A percentile compares a stretch with the other conserved stretches of the same genome.
Evolutionary conservation across 2,888 invertebrate genomes (phyloP).

Genomic region (Leptarthrus brevirostris): DNA sequence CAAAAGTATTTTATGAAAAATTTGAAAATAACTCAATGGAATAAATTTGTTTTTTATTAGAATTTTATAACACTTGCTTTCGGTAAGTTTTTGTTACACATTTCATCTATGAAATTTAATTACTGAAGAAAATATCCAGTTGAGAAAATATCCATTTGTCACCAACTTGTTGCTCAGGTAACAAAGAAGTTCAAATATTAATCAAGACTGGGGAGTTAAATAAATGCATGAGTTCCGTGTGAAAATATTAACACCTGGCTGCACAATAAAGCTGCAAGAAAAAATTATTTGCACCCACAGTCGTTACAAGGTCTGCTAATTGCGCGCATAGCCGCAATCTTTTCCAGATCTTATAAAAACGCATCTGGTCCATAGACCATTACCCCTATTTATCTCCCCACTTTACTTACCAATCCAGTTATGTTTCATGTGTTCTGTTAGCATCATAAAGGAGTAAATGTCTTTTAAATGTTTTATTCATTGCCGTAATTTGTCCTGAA

Average conservation of each 20-base stretch:
- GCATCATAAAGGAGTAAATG: constrained; percentile 53
- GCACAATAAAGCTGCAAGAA: constrained; percentile 19
- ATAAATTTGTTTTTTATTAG: no score
- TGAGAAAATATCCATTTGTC: no score
- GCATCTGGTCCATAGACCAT: constrained; percentile 44
- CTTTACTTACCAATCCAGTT: not conserved
- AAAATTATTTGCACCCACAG: not conserved
- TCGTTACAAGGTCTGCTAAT: constrained; percentile 20
- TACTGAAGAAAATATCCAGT: no score
- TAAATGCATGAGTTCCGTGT: not conserved
- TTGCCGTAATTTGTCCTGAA: constrained; percentile 54
- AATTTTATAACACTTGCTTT: no score
- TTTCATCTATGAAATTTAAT: no score
- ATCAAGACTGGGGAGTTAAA: no score
- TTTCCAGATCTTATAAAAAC: constrained; percentile 41
- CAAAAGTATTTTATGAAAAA: no score
- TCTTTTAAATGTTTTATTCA: constrained; percentile 55
- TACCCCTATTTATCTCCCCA: constrained; percentile 46
- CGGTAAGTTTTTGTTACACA: no score
- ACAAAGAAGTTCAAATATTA: no score
- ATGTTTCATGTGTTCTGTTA: constrained; percentile 42
- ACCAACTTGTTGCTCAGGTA: no score
- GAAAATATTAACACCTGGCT: constrained; percentile 17
- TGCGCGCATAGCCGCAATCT: constrained; percentile 44
- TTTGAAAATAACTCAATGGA: no score